Evolutionary conservation across 2,797 vertebrate genomes (phyloP).

Genomic region (Mastacembelus armatus): DNA sequence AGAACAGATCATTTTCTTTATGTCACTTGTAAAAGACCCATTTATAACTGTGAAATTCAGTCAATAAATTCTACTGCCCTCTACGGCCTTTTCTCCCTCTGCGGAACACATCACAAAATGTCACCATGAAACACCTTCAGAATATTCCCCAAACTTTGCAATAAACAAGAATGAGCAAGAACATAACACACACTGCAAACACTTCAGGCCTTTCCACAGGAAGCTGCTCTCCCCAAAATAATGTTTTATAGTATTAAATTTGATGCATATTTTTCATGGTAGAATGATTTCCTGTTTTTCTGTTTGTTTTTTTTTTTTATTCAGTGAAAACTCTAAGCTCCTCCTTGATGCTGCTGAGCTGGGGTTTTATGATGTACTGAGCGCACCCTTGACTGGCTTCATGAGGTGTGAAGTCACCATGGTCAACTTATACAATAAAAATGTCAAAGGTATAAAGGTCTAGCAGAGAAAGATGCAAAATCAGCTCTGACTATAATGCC

Average conservation of each 20-base stretch:
- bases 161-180: slow-evolving; percentile 60
- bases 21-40: slow-evolving; percentile 80
- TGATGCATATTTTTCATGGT: slow-evolving; percentile 61
- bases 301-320: no score
- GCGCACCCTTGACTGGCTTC: slow-evolving; percentile 72
- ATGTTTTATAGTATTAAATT: slow-evolving; percentile 61
- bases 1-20: slow-evolving; percentile 78
- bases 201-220: slow-evolving; percentile 35
- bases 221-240: slow-evolving; percentile 36
- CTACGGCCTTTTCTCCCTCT: slow-evolving; percentile 65
- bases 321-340: slow-evolving; percentile 37
- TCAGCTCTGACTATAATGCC: slow-evolving; percentile 51
- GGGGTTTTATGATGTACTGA: slow-evolving; percentile 61
- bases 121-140: slow-evolving; percentile 70
- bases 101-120: slow-evolving; percentile 78
- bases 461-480: slow-evolving; percentile 57
- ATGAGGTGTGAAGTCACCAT: slow-evolving; percentile 73
- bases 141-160: slow-evolving; percentile 69
- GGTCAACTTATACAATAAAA: slow-evolving; percentile 58
- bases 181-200: slow-evolving; percentile 67
- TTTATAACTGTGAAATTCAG: slow-evolving; percentile 83
- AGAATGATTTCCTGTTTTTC: slow-evolving; percentile 30
- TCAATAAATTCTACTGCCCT: slow-evolving; percentile 83
- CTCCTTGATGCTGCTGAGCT: slow-evolving; percentile 47
- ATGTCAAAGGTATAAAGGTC: slow-evolving; percentile 45